Percentiles rank a stretch among this genome's conserved stretches.
Conservation (phyloP, 1,140 invertebrate species). For the Drosophila serrata region DNA sequence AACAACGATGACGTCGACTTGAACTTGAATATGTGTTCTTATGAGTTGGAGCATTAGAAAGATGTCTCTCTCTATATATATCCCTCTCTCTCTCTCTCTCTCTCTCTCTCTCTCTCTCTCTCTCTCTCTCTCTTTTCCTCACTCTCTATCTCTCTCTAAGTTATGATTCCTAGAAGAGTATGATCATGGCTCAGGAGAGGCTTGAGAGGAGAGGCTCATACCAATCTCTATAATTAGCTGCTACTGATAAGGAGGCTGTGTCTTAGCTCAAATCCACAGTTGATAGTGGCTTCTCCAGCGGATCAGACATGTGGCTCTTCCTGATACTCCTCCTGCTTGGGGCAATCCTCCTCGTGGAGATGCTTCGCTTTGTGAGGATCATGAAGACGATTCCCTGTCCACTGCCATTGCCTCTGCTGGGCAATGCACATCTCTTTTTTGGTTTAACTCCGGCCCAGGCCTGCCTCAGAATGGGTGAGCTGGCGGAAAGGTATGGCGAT, state of each 20-base stretch:
- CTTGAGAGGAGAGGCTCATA: background rate
- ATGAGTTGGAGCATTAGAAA: background rate
- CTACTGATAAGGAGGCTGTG: conserved; percentile 2
- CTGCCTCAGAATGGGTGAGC: conserved; percentile 31
- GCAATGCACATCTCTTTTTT: conserved; percentile 63
- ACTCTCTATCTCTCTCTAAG: no score
- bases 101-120: background rate
- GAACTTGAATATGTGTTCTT: conserved; percentile 33
- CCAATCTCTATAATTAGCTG: background rate
- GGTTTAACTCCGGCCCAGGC: conserved; percentile 48
- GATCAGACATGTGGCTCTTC: conserved; percentile 30
- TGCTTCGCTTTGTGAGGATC: conserved; percentile 28
- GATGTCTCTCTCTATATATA: background rate
- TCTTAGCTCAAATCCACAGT: background rate
- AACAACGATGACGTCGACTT: conserved; percentile 28
- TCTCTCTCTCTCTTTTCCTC: no score
- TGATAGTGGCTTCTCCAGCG: background rate
- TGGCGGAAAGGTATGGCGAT: conserved; percentile 46
- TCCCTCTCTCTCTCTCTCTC: no score
- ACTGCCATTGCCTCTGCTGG: conserved; percentile 50
- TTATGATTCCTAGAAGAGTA: background rate
- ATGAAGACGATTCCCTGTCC: conserved; percentile 48
- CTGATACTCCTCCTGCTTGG: conserved; percentile 11
- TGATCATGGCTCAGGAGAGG: background rate
- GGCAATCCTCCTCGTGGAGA: conserved; percentile 13